Conservation (phyloP, 92 coral and sea anemone genomes). For the Desmophyllum pertusum region DNA sequence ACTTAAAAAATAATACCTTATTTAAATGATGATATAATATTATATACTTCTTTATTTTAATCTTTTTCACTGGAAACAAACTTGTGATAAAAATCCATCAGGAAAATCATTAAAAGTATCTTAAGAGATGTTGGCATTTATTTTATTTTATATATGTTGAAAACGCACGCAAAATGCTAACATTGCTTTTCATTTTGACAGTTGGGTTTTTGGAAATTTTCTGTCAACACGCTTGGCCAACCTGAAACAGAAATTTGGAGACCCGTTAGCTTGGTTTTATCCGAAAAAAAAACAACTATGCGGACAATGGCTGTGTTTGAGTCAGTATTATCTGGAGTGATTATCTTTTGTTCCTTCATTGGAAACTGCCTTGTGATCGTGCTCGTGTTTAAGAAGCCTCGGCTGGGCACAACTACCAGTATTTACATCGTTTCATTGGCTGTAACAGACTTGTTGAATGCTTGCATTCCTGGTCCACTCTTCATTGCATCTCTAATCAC, state of each 20-base stretch:
- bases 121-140: too few relatives aligned
- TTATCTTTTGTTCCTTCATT: conserved; percentile 7
- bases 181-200: neutral
- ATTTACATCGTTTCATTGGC: conserved; percentile 12
- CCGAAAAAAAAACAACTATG: neutral
- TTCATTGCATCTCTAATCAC: conserved; percentile 1
- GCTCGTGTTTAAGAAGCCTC: conserved; percentile 20
- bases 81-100: too few relatives aligned
- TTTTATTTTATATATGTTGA: too few relatives aligned
- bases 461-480: conserved; percentile 26
- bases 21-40: too few relatives aligned
- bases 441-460: conserved; percentile 26
- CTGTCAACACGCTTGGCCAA: neutral
- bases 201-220: neutral
- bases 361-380: conserved; percentile 11
- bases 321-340: neutral
- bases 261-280: neutral
- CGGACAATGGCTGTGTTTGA: neutral
- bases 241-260: neutral
- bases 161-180: too few relatives aligned
- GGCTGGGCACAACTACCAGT: conserved; percentile 4
- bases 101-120: too few relatives aligned
- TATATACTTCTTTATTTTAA: too few relatives aligned
- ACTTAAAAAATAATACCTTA: too few relatives aligned
- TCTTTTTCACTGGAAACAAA: too few relatives aligned